Evolutionary conservation across 2,888 invertebrate species (phyloP).

Genomic region (Melitaea athalia): DNA sequence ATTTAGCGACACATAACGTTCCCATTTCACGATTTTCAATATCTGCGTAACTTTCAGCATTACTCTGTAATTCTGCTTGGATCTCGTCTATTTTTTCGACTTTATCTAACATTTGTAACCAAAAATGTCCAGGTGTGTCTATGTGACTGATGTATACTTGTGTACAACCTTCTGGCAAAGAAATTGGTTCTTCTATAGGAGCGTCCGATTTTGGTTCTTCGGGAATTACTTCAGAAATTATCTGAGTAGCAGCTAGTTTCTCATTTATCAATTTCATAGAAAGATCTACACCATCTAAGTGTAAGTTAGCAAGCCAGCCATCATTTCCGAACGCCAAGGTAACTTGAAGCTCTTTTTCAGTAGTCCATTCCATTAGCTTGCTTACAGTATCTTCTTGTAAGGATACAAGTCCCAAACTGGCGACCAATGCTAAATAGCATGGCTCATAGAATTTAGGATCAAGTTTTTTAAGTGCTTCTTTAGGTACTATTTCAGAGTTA

Average conservation of each 20-base stretch:
- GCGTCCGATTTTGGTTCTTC: slow-evolving; percentile 52
- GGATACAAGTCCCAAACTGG: slow-evolving; percentile 65
- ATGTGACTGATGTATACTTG: slow-evolving; percentile 85
- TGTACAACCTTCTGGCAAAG: slow-evolving; percentile 63
- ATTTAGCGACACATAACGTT: slow-evolving; percentile 88
- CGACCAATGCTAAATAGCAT: slow-evolving; percentile 65
- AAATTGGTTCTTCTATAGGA: slow-evolving; percentile 54
- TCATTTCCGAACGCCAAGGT: slow-evolving; percentile 77
- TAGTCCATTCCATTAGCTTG: slow-evolving; percentile 68
- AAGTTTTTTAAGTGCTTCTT: slow-evolving; percentile 70
- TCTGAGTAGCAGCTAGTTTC: slow-evolving; percentile 64
- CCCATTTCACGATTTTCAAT: slow-evolving; percentile 83
- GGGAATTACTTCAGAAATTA: slow-evolving; percentile 49
- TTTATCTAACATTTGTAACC: slow-evolving; percentile 85
- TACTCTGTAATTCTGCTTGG: slow-evolving; percentile 85
- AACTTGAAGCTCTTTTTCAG: slow-evolving; percentile 79
- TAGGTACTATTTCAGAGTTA: slow-evolving; percentile 82
- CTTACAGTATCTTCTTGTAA: slow-evolving; percentile 64
- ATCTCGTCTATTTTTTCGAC: slow-evolving; percentile 80
- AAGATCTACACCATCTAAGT: slow-evolving; percentile 76
- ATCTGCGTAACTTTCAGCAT: slow-evolving; percentile 75
- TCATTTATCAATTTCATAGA: slow-evolving; percentile 74
- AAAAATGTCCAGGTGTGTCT: slow-evolving; percentile 90
- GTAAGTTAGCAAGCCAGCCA: slow-evolving; percentile 82
- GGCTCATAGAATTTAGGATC: slow-evolving; percentile 74